Conservation (phyloP, 2,113 vertebrate genomes). For the Bombycilla garrulus region DNA sequence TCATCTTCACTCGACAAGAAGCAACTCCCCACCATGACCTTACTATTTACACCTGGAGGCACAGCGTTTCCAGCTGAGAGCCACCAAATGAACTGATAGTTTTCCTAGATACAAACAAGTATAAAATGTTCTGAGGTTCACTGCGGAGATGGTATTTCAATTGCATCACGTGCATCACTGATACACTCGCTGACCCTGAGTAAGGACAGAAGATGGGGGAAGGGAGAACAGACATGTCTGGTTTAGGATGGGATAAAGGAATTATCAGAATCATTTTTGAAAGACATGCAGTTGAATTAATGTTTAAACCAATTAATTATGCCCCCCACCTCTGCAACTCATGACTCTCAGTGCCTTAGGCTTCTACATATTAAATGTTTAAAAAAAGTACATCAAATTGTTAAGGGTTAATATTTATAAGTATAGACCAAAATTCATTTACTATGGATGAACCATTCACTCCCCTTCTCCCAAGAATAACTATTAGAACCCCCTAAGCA, state of each 20-base stretch:
- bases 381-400: neutral
- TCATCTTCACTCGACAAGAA: constrained; percentile 34
- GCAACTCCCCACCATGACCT: neutral
- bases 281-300: neutral
- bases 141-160: neutral
- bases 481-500: neutral
- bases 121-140: neutral
- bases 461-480: neutral
- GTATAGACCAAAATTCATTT: neutral
- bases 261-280: neutral
- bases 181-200: neutral
- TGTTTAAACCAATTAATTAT: neutral
- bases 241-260: neutral
- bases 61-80: neutral
- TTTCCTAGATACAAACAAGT: constrained; percentile 9
- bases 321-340: neutral
- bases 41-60: constrained; percentile 46
- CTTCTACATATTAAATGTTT: neutral
- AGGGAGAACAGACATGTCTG: neutral
- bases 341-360: neutral
- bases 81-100: constrained; percentile 13
- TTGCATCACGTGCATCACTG: neutral
- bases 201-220: neutral
- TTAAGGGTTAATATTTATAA: neutral
- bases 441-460: neutral